A percentile compares a stretch with the other conserved stretches of the same genome.
phyloP scores from a whole-genome alignment of 23 tunicate species.

The Styela clava region DNA sequence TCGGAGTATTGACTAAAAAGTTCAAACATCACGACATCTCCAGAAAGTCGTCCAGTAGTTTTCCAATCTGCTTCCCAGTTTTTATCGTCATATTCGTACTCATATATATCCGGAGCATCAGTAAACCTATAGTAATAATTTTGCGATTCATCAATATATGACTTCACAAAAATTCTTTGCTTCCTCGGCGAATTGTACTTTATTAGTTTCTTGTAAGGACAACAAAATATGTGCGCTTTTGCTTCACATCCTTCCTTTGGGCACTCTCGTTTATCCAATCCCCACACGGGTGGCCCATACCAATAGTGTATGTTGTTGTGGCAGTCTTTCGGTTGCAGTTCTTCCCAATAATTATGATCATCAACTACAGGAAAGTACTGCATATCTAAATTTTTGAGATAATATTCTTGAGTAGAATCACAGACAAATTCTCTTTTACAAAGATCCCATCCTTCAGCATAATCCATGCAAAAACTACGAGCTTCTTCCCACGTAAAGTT shows the following conservation, averaged over 20 bases:
- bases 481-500: not conserved
- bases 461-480: not conserved
- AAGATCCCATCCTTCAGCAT: not conserved
- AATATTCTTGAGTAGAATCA: not conserved
- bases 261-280: not conserved
- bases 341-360: not conserved
- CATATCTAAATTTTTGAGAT: no score
- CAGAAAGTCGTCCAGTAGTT: not conserved
- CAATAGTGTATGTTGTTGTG: not conserved
- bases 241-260: not conserved
- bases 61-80: not conserved
- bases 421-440: not conserved
- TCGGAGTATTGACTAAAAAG: not conserved
- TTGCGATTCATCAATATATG: not conserved
- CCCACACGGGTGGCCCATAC: not conserved
- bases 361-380: not conserved
- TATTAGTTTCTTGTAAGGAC: not conserved
- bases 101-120: not conserved
- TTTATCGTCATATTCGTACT: not conserved
- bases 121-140: not conserved
- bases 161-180: not conserved
- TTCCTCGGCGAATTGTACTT: not conserved
- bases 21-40: not conserved
- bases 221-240: not conserved
- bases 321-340: not conserved